Percentiles rank a stretch among this genome's conserved stretches.
phyloP scores from a whole-genome alignment of 2,113 vertebrate species.

The Gracilinanus agilis region DNA sequence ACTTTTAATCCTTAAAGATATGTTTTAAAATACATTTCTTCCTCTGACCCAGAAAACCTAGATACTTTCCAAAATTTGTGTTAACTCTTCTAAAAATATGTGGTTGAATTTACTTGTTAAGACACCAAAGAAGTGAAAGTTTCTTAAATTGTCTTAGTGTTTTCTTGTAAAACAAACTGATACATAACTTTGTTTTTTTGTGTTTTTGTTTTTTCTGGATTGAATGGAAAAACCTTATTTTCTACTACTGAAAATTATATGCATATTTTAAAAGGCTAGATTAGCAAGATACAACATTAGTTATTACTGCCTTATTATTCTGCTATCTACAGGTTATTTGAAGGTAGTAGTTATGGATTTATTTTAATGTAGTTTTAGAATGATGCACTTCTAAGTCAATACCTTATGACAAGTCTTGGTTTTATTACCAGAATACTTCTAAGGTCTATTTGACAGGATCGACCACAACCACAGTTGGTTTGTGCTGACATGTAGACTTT shows the following conservation, averaged over 20 bases:
- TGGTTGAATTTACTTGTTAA: background rate
- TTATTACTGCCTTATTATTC: background rate
- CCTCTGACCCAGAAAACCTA: background rate
- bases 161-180: constrained; percentile 15
- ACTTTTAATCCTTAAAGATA: background rate
- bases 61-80: background rate
- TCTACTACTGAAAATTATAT: background rate
- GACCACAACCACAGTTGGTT: background rate
- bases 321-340: background rate
- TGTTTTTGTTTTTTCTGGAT: background rate
- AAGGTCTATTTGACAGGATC: background rate
- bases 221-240: background rate
- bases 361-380: background rate
- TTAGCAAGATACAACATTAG: background rate
- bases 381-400: background rate
- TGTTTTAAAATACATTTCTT: background rate
- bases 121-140: background rate
- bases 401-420: background rate
- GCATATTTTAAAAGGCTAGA: background rate
- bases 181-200: too few species aligned
- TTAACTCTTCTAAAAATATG: background rate
- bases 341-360: background rate
- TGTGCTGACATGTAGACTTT: background rate
- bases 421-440: background rate
- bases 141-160: background rate